These are phyloP conservation scores for Craterocephalus amniculus DNA, from an alignment of 2,797 vertebrate species.

Conservation along the genomic window DNA sequence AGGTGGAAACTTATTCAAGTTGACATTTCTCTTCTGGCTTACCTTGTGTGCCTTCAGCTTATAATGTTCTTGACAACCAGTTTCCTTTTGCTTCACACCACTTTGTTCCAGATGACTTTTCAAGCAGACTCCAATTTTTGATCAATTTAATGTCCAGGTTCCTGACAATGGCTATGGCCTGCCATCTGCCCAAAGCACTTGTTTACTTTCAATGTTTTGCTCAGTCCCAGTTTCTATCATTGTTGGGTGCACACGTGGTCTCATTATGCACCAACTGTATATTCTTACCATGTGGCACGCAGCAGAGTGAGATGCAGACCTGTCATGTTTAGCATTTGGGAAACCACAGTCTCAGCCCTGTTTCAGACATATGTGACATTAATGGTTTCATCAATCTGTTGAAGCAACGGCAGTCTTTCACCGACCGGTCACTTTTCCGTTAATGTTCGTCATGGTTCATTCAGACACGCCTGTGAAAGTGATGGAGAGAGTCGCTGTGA, in stretches of 20 bases:
- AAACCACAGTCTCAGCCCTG: background rate
- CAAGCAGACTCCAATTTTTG: slow-evolving; percentile 11
- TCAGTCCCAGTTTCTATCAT: background rate
- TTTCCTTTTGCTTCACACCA: slow-evolving; percentile 2
- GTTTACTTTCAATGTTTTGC: slow-evolving; percentile 1
- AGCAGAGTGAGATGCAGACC: background rate
- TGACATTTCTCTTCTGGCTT: slow-evolving; percentile 34
- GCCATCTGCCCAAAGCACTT: slow-evolving; percentile 11
- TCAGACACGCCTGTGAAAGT: background rate
- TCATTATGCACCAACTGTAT: background rate
- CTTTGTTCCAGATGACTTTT: slow-evolving; percentile 29
- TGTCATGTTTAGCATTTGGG: background rate
- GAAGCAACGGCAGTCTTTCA: background rate
- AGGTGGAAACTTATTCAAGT: slow-evolving; percentile 30
- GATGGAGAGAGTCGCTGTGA: background rate
- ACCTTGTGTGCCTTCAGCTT: slow-evolving; percentile 38
- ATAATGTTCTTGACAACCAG: slow-evolving; percentile 41
- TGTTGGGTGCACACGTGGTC: too few species aligned
- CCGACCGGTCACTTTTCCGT: background rate
- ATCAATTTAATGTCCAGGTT: slow-evolving; percentile 20
- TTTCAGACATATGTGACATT: background rate
- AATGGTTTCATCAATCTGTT: background rate
- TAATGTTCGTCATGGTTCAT: background rate
- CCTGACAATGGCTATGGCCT: slow-evolving; percentile 25
- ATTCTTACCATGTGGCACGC: background rate